These are phyloP conservation scores for Poeciliopsis retropinna DNA, from an alignment of 2,113 vertebrate genomes.

Conservation along the genomic window DNA sequence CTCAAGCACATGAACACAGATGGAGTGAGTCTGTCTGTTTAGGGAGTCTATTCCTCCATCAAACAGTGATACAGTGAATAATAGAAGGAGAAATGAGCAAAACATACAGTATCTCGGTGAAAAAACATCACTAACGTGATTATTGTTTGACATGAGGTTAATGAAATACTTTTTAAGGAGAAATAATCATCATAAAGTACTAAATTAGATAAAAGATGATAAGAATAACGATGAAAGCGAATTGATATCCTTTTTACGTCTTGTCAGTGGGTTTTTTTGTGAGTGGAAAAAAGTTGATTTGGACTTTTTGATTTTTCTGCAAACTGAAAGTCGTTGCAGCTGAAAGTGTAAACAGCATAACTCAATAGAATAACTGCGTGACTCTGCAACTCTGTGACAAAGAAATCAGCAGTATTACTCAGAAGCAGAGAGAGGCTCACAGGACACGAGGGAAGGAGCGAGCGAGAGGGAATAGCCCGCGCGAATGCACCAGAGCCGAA, in stretches of 20 bases:
- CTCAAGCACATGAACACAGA: slow-evolving; percentile 60
- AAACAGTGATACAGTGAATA: slow-evolving; percentile 39
- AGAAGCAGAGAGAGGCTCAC: slow-evolving; percentile 19
- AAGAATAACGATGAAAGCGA: slow-evolving; percentile 9
- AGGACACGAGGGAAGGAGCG: slow-evolving; percentile 36
- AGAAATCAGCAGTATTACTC: slow-evolving; percentile 67
- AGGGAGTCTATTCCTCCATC: slow-evolving; percentile 36
- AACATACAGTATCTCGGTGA: neutral
- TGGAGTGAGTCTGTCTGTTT: slow-evolving; percentile 46
- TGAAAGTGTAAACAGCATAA: slow-evolving; percentile 46
- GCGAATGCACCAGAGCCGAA: slow-evolving; percentile 47
- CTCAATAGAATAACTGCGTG: slow-evolving; percentile 70
- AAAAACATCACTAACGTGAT: neutral
- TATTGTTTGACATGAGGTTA: neutral
- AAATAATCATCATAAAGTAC: slow-evolving; percentile 17
- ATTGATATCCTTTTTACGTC: slow-evolving; percentile 20
- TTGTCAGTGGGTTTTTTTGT: slow-evolving; percentile 32
- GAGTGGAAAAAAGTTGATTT: slow-evolving; percentile 20
- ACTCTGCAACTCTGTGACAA: slow-evolving; percentile 67
- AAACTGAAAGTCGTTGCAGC: slow-evolving; percentile 47
- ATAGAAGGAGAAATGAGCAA: slow-evolving; percentile 1
- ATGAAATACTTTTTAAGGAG: slow-evolving; percentile 8
- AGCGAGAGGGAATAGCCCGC: slow-evolving; percentile 31
- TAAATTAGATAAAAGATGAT: slow-evolving; percentile 15
- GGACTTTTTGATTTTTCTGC: slow-evolving; percentile 38